These are phyloP conservation scores for Ceratina australensis DNA, from an alignment of 1,140 invertebrate genomes.

Conservation along the genomic window DNA sequence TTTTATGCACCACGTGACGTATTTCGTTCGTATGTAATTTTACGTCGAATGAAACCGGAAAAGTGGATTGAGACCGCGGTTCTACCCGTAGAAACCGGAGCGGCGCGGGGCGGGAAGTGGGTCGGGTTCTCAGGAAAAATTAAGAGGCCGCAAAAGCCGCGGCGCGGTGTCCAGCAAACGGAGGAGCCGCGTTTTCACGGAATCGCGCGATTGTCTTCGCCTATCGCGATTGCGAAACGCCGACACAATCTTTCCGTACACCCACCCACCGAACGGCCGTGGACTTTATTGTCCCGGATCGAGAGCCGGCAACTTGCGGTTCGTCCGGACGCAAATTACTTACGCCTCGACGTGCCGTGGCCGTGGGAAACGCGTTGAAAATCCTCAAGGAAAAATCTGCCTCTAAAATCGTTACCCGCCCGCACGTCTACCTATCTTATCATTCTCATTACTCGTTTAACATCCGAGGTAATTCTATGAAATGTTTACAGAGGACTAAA, in stretches of 20 bases:
- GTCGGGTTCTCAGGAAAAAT: constrained; percentile 13
- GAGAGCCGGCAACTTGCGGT: constrained; percentile 55
- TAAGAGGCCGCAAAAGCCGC: neutral
- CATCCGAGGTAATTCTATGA: too few relatives aligned
- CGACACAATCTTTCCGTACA: constrained; percentile 31
- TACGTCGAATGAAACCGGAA: too few relatives aligned
- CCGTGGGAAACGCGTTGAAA: constrained; percentile 47
- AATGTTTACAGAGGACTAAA: too few relatives aligned
- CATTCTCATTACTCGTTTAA: too few relatives aligned
- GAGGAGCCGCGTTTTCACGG: constrained; percentile 21
- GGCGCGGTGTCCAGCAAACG: too few relatives aligned
- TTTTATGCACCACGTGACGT: too few relatives aligned
- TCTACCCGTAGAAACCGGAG: neutral
- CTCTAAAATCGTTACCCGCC: too few relatives aligned
- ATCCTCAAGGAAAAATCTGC: too few relatives aligned
- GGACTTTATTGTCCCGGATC: constrained; percentile 66
- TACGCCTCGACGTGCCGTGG: constrained; percentile 55
- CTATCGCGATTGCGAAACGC: constrained; percentile 29
- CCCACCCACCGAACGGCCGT: constrained; percentile 61
- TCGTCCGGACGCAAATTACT: constrained; percentile 63
- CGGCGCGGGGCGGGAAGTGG: neutral
- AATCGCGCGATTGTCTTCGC: constrained; percentile 44
- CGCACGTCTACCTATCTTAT: too few relatives aligned
- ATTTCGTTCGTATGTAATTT: too few relatives aligned
- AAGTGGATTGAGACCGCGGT: too few relatives aligned